A percentile compares a stretch with the other conserved stretches of the same genome.
These are phyloP conservation scores for Macaria liturata DNA, from an alignment of 2,888 invertebrate genomes.

Conservation along the genomic window DNA sequence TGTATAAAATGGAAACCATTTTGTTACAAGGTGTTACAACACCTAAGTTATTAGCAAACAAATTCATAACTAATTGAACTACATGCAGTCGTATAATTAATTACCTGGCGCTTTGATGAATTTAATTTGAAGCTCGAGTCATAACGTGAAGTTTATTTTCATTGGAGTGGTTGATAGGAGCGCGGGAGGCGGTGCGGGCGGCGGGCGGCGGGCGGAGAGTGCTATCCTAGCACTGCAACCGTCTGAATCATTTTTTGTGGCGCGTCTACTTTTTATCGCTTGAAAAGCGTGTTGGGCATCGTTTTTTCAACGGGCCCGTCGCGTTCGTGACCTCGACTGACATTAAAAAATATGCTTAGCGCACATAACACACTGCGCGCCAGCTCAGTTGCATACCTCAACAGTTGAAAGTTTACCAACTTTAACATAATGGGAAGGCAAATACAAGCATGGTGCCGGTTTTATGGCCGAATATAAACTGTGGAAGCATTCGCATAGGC, in stretches of 20 bases:
- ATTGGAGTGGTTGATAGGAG: too few relatives aligned
- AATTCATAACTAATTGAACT: too few relatives aligned
- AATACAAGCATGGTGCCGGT: slow-evolving; percentile 2
- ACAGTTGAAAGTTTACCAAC: too few relatives aligned
- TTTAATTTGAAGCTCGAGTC: too few relatives aligned
- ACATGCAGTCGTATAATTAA: too few relatives aligned
- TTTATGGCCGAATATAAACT: background rate
- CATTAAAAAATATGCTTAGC: slow-evolving; percentile 67
- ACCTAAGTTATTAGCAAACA: too few relatives aligned
- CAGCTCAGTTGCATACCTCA: too few relatives aligned
- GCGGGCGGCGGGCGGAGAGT: slow-evolving; percentile 7
- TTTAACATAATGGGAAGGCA: background rate
- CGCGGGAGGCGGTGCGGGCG: too few relatives aligned
- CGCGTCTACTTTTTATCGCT: slow-evolving; percentile 65
- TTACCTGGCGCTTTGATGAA: too few relatives aligned
- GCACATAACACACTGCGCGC: slow-evolving; percentile 48
- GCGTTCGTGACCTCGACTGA: slow-evolving; percentile 74
- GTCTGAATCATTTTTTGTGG: slow-evolving; percentile 68
- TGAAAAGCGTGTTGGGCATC: slow-evolving; percentile 63
- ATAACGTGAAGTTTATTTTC: too few relatives aligned
- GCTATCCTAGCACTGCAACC: slow-evolving; percentile 28
- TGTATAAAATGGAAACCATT: too few relatives aligned
- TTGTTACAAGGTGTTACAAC: too few relatives aligned
- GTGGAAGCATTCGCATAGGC: background rate
- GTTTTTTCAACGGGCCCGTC: slow-evolving; percentile 65